Base-by-base conservation (phyloP, 2,113 vertebrate species). In the Paramisgurnus dabryanus region DNA sequence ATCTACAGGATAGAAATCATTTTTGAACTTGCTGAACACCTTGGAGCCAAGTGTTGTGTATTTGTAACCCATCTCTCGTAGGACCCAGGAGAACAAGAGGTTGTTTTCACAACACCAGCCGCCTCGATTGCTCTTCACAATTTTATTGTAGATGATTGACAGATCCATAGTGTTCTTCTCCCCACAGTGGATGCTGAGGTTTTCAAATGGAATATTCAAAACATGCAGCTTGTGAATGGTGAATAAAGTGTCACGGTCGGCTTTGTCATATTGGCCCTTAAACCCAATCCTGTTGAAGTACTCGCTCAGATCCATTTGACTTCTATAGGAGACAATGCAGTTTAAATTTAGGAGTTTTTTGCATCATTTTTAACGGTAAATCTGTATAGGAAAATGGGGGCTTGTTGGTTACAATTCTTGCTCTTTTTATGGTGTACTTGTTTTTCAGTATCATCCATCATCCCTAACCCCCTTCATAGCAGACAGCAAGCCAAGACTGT, bases 101-200 rank as follows among this genome's bases (percentile, higher is more conserved):
- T 96, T 97, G 88, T 94, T 93, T 79, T 97, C 95, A 76, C 94
- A 89, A 87, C 96, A 97, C 95, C 94, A 96, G 1, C 96, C 96
- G 4, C 96, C 95, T 0, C 93, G 91, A 0, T 86, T 87, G 71
- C 66, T 90, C 82, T 78, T 90, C 75, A 97, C 94, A 4, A 97
- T 64, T 84, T 96, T 96, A 53, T 94, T 69, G 71, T 91, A 98
- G 75, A 84, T 81, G 0, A 61, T 49, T 66, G 94, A 82, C 39
- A 96, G 86, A 47, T 92, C 87, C 81, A 95, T 77, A 39, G 79
- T 82, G 67, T 91, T 93, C 63, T 13, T 34, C 82, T 95, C 92
- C 1, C 95, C 95, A 4, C 95, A 94, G 83, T 96, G 95, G 6
- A 97, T 92, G 85, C 91, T 94, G 82, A 97, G 93, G 83, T 96